Conservation (phyloP, 2,797 vertebrate species). For the Myotis myotis region DNA sequence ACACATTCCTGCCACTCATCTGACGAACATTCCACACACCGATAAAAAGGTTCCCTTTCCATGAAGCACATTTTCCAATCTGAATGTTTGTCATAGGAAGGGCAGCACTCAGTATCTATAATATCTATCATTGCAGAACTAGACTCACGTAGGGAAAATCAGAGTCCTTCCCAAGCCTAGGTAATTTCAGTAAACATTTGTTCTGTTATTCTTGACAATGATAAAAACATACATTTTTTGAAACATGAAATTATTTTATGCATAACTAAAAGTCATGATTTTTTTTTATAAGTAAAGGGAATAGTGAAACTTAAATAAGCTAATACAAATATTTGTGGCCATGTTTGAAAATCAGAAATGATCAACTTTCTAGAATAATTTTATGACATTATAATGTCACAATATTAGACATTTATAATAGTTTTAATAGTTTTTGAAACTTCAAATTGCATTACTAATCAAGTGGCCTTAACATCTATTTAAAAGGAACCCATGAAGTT, state of each 20-base stretch:
- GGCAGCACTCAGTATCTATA: neutral
- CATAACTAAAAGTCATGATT: neutral
- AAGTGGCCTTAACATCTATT: neutral
- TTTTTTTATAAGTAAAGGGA: neutral
- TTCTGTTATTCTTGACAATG: neutral
- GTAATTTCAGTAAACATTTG: neutral
- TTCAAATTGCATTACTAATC: neutral
- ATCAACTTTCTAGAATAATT: neutral
- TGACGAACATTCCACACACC: neutral
- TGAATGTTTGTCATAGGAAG: neutral
- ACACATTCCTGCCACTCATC: neutral
- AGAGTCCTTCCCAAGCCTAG: neutral
- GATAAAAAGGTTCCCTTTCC: neutral
- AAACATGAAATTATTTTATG: neutral
- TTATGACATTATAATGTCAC: neutral
- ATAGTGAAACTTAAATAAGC: neutral
- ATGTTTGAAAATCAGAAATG: conserved; percentile 29
- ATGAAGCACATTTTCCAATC: neutral
- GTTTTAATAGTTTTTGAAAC: neutral
- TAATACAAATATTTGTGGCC: neutral
- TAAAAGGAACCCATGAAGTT: neutral
- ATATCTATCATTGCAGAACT: neutral
- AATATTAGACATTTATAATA: neutral
- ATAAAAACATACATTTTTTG: neutral
- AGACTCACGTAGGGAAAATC: neutral